Percentiles rank a stretch among this genome's conserved stretches.
phyloP scores from a whole-genome alignment of 1,140 invertebrate genomes.

The Pentalonia nigronervosa region DNA sequence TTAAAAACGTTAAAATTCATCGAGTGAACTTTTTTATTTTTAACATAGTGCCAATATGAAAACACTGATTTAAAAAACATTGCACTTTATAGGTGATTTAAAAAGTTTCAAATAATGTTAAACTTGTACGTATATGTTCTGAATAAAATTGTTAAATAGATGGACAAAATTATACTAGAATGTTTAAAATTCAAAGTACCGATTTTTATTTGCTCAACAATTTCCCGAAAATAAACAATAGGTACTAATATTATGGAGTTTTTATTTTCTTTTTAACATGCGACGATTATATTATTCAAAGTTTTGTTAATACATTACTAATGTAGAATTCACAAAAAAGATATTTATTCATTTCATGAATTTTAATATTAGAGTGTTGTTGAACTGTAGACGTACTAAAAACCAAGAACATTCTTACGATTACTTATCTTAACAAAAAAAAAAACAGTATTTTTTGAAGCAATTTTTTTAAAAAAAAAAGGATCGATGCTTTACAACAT shows the following conservation, averaged over 20 bases:
- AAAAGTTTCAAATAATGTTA: neutral
- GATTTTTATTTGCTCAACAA: neutral
- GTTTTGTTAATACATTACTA: constrained; percentile 12
- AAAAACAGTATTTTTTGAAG: neutral
- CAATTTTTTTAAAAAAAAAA: neutral
- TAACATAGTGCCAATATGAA: neutral
- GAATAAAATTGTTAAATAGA: constrained; percentile 27
- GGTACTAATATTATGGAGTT: neutral
- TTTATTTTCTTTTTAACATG: neutral
- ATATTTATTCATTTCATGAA: constrained; percentile 24
- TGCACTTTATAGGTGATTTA: neutral
- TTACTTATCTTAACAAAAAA: neutral
- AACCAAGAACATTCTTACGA: neutral
- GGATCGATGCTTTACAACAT: neutral
- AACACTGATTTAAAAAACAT: neutral
- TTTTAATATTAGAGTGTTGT: constrained; percentile 21
- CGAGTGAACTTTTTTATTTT: neutral
- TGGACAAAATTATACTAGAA: neutral
- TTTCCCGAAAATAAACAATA: neutral
- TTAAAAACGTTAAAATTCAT: neutral
- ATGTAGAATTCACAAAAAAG: neutral
- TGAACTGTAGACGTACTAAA: neutral
- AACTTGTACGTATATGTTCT: neutral
- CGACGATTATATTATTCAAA: neutral
- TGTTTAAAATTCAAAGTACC: neutral